Percentiles rank a stretch among this genome's conserved stretches.
Conservation (phyloP, 2,113 vertebrate genomes). For the Pavo muticus region DNA sequence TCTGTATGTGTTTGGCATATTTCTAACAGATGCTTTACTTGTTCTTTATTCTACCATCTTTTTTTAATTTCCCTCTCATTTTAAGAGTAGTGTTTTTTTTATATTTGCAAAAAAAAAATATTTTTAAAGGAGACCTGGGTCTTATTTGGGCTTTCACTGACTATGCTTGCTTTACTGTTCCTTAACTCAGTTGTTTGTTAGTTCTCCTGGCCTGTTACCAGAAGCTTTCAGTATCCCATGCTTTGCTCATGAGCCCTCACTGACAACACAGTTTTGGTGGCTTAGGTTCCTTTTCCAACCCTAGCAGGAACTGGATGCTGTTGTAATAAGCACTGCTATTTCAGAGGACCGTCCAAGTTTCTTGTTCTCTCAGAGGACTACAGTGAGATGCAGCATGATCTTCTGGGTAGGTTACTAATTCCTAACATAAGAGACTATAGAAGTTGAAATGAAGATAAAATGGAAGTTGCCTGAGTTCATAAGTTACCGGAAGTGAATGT, state of each 20-base stretch:
- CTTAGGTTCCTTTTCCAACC: not conserved
- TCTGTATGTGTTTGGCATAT: not conserved
- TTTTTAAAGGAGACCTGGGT: not conserved
- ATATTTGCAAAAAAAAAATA: not conserved
- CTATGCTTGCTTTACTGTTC: not conserved
- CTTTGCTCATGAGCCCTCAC: not conserved
- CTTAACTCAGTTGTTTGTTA: not conserved
- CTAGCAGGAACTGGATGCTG: not conserved
- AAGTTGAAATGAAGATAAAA: not conserved
- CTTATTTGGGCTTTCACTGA: not conserved
- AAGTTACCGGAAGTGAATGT: not conserved
- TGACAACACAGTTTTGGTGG: not conserved
- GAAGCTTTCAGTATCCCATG: not conserved
- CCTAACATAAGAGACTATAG: not conserved
- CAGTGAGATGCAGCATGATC: not conserved
- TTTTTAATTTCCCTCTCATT: not conserved
- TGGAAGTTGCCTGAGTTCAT: not conserved
- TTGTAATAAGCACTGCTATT: not conserved
- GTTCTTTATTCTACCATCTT: not conserved
- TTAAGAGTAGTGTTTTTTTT: not conserved
- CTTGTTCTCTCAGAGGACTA: not conserved
- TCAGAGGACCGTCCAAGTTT: not conserved
- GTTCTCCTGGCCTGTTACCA: not conserved
- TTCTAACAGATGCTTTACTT: not conserved
- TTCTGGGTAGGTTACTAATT: not conserved